phyloP scores from a whole-genome alignment of 1,140 invertebrate genomes.

The Bombus pyrosoma region DNA sequence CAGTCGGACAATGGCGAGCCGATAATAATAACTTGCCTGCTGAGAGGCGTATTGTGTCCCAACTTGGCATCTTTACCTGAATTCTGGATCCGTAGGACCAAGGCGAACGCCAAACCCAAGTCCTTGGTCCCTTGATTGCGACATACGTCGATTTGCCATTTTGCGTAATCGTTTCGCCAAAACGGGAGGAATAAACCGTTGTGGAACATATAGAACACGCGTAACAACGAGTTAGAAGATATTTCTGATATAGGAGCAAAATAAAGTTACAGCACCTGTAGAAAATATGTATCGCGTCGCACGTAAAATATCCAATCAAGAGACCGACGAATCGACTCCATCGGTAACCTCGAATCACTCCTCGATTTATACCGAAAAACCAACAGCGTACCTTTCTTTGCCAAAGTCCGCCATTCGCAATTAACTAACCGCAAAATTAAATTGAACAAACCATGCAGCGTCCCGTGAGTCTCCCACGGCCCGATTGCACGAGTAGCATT shows the following conservation, averaged over 20 bases:
- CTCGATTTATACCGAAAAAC: background rate
- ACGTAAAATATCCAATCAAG: background rate
- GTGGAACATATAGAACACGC: no score
- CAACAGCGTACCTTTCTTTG: background rate
- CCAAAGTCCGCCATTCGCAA: background rate
- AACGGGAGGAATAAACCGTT: background rate
- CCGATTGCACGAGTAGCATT: background rate
- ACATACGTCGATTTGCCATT: background rate
- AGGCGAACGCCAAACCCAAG: slow-evolving; percentile 32
- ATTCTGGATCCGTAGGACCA: slow-evolving; percentile 48
- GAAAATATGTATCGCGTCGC: no score
- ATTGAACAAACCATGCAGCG: background rate
- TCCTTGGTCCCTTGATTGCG: background rate
- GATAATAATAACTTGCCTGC: slow-evolving; percentile 75
- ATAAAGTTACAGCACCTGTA: no score
- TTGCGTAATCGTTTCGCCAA: background rate
- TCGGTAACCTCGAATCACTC: no score
- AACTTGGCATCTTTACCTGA: slow-evolving; percentile 72
- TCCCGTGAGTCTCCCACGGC: background rate
- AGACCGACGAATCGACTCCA: no score
- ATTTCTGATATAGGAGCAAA: no score
- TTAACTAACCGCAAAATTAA: background rate
- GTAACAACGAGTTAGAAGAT: no score
- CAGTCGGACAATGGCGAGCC: slow-evolving; percentile 73
- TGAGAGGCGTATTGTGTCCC: slow-evolving; percentile 65